Conservation (phyloP, 2,888 invertebrate genomes). For the Epiblema foenella region DNA sequence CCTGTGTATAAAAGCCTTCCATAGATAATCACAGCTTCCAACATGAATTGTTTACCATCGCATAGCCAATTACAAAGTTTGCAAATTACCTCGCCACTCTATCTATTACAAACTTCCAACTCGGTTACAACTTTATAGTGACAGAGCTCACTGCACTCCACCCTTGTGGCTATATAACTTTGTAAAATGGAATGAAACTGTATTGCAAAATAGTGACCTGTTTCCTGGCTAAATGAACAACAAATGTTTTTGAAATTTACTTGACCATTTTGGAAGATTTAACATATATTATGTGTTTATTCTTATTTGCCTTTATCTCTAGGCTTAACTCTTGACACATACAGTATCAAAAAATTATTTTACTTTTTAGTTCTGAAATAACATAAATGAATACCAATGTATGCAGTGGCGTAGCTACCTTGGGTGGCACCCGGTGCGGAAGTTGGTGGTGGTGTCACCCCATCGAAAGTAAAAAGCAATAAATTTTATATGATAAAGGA, state of each 20-base stretch:
- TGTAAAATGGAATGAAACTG: neutral
- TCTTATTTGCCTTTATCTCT: too few relatives aligned
- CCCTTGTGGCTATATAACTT: slow-evolving; percentile 11
- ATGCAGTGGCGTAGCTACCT: too few relatives aligned
- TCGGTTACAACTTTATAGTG: slow-evolving; percentile 28
- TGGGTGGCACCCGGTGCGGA: too few relatives aligned
- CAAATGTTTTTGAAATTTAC: neutral
- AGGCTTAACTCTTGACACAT: too few relatives aligned
- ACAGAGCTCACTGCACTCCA: neutral
- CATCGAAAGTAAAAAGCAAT: too few relatives aligned
- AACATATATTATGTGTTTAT: neutral
- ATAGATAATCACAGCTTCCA: slow-evolving; percentile 11
- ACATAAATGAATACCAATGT: too few relatives aligned
- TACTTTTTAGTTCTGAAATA: too few relatives aligned
- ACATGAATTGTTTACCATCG: slow-evolving; percentile 16
- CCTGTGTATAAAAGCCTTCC: neutral
- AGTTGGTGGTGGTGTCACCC: too few relatives aligned
- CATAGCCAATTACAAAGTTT: slow-evolving; percentile 28
- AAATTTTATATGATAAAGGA: too few relatives aligned
- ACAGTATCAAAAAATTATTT: too few relatives aligned
- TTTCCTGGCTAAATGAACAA: neutral
- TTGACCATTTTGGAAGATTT: neutral
- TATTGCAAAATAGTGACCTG: neutral
- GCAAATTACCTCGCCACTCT: slow-evolving; percentile 28
- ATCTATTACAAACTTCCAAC: slow-evolving; percentile 30